These are phyloP conservation scores for Neolamprologus fasciatus DNA, from an alignment of 2,113 vertebrate species.

Conservation along the genomic window DNA sequence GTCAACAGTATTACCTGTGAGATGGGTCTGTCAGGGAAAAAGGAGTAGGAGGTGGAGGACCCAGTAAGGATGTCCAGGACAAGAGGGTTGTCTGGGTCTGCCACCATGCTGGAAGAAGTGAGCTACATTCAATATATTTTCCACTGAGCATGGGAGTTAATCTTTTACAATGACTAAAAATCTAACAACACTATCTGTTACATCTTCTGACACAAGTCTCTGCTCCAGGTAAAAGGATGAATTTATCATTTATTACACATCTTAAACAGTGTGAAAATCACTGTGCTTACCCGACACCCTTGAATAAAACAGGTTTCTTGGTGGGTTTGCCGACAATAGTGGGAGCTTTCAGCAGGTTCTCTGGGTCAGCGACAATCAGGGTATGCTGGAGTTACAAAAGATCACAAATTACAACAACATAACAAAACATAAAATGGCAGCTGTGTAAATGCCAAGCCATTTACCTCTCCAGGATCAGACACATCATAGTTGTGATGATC, in stretches of 20 bases:
- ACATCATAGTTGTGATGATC: conserved; percentile 95
- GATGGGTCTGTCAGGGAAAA: conserved; percentile 91
- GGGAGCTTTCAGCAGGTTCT: conserved; percentile 92
- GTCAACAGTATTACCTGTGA: conserved; percentile 78
- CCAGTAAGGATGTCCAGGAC: conserved; percentile 97
- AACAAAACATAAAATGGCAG: not conserved
- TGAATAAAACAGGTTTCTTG: conserved; percentile 87
- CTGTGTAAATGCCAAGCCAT: not conserved
- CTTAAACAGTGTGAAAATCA: not conserved
- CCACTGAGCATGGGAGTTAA: not conserved
- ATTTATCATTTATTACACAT: not conserved
- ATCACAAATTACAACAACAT: not conserved
- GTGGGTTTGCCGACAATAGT: conserved; percentile 87
- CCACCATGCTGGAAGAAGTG: conserved; percentile 82
- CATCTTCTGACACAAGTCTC: not conserved
- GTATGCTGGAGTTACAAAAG: conserved; percentile 76
- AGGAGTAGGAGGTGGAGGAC: conserved; percentile 93
- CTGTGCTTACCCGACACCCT: conserved; percentile 88
- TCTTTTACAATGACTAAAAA: not conserved
- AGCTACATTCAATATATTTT: not conserved
- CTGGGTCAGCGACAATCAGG: conserved; percentile 85
- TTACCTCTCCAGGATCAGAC: conserved; percentile 91
- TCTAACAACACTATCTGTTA: not conserved
- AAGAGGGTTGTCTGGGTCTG: conserved; percentile 93
- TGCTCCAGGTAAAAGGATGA: not conserved